Base-by-base conservation (phyloP, 2,797 vertebrate species). In the Pygocentrus nattereri region DNA sequence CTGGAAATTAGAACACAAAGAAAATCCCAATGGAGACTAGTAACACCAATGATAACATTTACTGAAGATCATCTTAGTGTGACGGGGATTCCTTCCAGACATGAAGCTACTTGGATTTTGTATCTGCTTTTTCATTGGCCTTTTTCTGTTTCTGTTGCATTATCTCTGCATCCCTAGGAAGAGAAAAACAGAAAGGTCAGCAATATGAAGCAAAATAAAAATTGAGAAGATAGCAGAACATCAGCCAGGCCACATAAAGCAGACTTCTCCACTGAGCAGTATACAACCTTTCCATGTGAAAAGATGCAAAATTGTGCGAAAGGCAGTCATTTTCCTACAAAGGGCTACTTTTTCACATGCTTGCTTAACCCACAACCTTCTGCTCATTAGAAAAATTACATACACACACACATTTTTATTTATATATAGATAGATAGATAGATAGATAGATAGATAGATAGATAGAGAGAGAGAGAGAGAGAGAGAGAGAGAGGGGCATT, bases 91-190 rank as follows among this genome's bases (percentile, higher is more conserved):
- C 54, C 47, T 13, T 61, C 67, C 3, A 49, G 21, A 44, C 38
- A 23, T 31, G 54, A 23, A 47, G 84, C 89, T 94, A 94, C 87
- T 94, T 94, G 70, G 92, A 87, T 83, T 78, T 92, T 89, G 80
- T 70, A 27, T 94, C 92, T 80, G 90, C 87, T 89, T 95, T 94
- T 88, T 94, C 92, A 52, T 88, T 88, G n/a, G 94, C 93, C 80
- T 91, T 90, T 89, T 95, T 95, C 90, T 95, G 95, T 90, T 95
- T 96, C 88, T 95, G 95, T 87, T 96, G 94, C 95, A 95, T 95
- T 90, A 95, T 95, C 90, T 96, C 94, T 77, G 95, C 95, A 91
- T 95, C 94, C 91, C 95, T 95, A 84, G 67, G 87, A 87, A 88
- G 82, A 89, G 30, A 44, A 61, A 31, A 41, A 56, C 23, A 58